Percentiles rank a stretch among this genome's conserved stretches.
phyloP scores from a whole-genome alignment of 2,113 vertebrate genomes.

The Cephalopterus ornatus region DNA sequence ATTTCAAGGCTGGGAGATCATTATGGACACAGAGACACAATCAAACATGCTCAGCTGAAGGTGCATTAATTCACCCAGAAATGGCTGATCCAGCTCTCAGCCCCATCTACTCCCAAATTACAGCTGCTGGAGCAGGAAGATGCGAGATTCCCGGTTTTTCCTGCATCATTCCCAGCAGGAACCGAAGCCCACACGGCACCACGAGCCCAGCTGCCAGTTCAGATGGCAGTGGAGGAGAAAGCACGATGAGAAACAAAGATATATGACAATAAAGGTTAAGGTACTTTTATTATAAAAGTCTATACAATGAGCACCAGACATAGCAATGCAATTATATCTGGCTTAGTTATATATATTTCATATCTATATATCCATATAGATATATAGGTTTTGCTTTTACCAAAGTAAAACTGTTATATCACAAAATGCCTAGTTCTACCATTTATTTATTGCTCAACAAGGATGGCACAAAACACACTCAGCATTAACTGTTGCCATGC shows the following conservation, averaged over 20 bases:
- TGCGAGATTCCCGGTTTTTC: neutral
- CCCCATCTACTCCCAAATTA: neutral
- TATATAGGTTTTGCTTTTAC: conserved; percentile 75
- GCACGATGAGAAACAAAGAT: conserved; percentile 43
- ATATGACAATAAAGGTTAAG: conserved; percentile 72
- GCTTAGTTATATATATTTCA: conserved; percentile 75
- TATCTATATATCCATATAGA: conserved; percentile 72
- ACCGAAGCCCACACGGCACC: accelerated
- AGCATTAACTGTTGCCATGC: conserved; percentile 80
- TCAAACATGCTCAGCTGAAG: neutral
- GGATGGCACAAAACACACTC: conserved; percentile 86
- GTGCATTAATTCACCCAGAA: accelerated
- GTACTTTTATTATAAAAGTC: conserved; percentile 84
- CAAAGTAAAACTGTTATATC: conserved; percentile 76
- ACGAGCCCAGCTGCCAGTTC: accelerated
- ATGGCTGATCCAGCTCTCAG: neutral
- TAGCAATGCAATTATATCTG: conserved; percentile 75
- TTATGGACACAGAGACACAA: accelerated
- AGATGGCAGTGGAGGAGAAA: neutral
- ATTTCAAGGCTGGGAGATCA: neutral
- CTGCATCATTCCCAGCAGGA: neutral
- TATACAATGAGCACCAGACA: conserved; percentile 80
- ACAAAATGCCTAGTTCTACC: conserved; percentile 76
- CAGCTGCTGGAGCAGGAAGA: accelerated
- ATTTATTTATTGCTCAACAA: conserved; percentile 89